These are phyloP conservation scores for Propithecus perrieri DNA, from an alignment of 2,797 vertebrate genomes.

Conservation along the genomic window DNA sequence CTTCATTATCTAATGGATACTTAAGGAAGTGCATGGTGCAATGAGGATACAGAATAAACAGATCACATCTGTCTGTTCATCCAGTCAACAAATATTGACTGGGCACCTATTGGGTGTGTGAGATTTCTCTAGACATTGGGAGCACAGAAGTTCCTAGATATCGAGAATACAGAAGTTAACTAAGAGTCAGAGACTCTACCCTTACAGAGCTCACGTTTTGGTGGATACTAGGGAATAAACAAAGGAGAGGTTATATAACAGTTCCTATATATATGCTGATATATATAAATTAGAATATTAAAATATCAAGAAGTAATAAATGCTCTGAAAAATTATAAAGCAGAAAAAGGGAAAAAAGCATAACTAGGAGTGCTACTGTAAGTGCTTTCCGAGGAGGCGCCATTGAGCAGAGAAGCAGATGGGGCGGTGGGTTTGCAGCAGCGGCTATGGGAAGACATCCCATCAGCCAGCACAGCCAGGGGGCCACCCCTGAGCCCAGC, in stretches of 20 bases:
- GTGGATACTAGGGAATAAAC: neutral
- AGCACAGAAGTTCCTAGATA: neutral
- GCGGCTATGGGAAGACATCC: neutral
- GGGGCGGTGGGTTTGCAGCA: fast-evolving
- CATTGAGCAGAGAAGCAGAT: too few relatives aligned
- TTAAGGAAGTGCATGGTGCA: neutral
- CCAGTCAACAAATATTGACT: neutral
- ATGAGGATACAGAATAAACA: neutral
- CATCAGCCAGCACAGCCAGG: neutral
- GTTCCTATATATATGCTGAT: neutral
- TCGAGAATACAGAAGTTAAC: neutral
- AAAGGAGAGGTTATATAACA: neutral
- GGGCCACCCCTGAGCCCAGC: neutral
- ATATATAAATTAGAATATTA: neutral
- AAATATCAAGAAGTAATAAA: neutral
- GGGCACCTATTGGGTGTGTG: too few relatives aligned
- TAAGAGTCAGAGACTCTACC: too few relatives aligned
- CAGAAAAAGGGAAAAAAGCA: neutral
- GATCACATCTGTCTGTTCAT: neutral
- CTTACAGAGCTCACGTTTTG: neutral
- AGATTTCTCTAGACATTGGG: neutral
- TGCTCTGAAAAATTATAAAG: neutral
- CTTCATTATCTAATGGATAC: neutral
- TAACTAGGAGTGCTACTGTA: neutral
- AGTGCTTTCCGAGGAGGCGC: neutral